Conservation (phyloP, 2,113 vertebrate species). For the Nettapus auritus region DNA sequence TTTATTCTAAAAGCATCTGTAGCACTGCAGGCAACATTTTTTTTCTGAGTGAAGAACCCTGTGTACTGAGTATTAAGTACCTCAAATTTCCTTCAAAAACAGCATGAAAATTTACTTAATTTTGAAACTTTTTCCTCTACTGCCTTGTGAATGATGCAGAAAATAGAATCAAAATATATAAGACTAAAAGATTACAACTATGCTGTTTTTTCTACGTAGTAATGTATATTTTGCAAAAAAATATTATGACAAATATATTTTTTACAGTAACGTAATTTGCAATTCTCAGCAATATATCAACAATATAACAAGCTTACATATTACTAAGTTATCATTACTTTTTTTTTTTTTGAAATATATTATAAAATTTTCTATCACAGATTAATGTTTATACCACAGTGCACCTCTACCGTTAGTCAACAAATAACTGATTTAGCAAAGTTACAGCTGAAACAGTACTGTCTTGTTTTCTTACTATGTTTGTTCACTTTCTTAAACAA, state of each 20-base stretch:
- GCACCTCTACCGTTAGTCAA: not conserved
- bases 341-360: not conserved
- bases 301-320: not conserved
- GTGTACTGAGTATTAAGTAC: not conserved
- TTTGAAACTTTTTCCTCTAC: not conserved
- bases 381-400: not conserved
- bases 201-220: not conserved
- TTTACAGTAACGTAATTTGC: not conserved
- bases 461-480: not conserved
- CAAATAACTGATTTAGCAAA: not conserved
- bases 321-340: not conserved
- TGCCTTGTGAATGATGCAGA: not conserved
- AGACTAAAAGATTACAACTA: not conserved
- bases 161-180: not conserved
- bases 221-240: not conserved
- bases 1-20: constrained; percentile 63
- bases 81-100: constrained; percentile 19
- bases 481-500: not conserved
- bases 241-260: not conserved
- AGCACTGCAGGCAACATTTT: constrained; percentile 22
- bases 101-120: not conserved
- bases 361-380: not conserved
- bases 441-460: not conserved
- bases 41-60: constrained; percentile 34
- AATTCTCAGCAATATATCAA: not conserved